These are phyloP conservation scores for Sclerodermus sp. DNA, from an alignment of 2,888 invertebrate genomes.

Conservation along the genomic window DNA sequence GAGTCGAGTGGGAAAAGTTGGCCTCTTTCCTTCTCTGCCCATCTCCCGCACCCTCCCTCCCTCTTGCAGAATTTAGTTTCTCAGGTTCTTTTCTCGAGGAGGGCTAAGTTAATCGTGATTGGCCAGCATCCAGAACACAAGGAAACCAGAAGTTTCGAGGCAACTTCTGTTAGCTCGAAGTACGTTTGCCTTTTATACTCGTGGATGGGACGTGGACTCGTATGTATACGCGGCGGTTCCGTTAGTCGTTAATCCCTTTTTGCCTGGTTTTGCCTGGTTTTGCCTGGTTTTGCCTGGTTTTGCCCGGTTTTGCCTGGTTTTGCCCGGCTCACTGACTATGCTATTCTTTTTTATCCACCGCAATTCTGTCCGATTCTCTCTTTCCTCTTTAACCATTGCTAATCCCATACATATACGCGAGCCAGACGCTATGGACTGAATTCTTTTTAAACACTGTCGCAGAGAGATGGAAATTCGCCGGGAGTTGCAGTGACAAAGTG, in stretches of 20 bases:
- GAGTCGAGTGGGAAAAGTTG: constrained; percentile 2
- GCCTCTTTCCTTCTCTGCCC: not conserved
- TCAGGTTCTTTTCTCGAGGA: constrained; percentile 29
- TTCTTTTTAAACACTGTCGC: too few species aligned
- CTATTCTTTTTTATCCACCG: not conserved
- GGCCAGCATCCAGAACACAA: constrained; percentile 46
- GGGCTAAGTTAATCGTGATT: constrained; percentile 48
- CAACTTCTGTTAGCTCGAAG: constrained; percentile 5
- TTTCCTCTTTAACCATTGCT: not conserved
- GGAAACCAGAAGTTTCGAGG: constrained; percentile 25
- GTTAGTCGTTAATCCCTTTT: constrained; percentile 23
- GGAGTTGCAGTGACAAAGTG: too few species aligned
- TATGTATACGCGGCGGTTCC: constrained; percentile 7
- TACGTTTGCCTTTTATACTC: not conserved
- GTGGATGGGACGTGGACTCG: constrained; percentile 11
- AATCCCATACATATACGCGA: not conserved
- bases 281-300: not conserved
- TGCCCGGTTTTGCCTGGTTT: not conserved
- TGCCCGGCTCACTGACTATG: not conserved
- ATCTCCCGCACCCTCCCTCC: not conserved
- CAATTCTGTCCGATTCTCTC: not conserved
- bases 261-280: not conserved
- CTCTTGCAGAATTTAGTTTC: constrained; percentile 18
- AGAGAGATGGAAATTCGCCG: too few species aligned
- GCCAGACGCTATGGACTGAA: not conserved